Evolutionary conservation across 2,797 vertebrate species (phyloP), one percentile per base, ranked within the genome.

Genomic region (Nasua narica): DNA sequence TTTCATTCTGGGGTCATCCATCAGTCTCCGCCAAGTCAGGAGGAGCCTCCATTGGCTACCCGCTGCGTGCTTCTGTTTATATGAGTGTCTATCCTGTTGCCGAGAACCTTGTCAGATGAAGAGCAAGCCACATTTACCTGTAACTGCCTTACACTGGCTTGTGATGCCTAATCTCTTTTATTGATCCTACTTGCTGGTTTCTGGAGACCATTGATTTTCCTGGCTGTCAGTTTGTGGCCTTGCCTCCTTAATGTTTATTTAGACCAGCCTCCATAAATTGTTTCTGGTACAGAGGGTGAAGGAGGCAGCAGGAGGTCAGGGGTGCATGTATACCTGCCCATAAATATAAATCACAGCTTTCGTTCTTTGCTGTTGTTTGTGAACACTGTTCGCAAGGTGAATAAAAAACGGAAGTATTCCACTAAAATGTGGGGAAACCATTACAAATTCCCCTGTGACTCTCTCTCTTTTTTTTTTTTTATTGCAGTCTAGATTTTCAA

Each of bases 241-340:
- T 99, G 98, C 98, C 98, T 98, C 96, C 98, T 98, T 99, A 98
- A 99, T 98, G 98, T 99, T 99, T 99, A 99, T 98, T 99, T 99
- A 99, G 98, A 98, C 98, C 97, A 96, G 97, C 97, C 97, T 99
- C 98, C 98, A 99, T 99, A 99, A 99, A 99, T 99, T 99, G 98
- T 98, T 99, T 98, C 98, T 98, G 98, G 98, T 98, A 97, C 52
- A 85, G 97, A 98, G 98, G 97, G 97, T 0, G 0, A 98, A 84
- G 91, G 98, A 98, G 94, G 97, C 74, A 78, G 98, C 87, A 74
- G 96, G 97, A 98, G 98, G 98, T 98, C 98, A 99, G 98, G 95
- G 98, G 98, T 98, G 96, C n/a, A 0, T 98, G 98, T 99, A 98
- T 98, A 99, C 97, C 98, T 98, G 98, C 98, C 98, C 98, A 98